Evolutionary conservation across 1,140 invertebrate species (phyloP).

Genomic region (Portunus trituberculatus): DNA sequence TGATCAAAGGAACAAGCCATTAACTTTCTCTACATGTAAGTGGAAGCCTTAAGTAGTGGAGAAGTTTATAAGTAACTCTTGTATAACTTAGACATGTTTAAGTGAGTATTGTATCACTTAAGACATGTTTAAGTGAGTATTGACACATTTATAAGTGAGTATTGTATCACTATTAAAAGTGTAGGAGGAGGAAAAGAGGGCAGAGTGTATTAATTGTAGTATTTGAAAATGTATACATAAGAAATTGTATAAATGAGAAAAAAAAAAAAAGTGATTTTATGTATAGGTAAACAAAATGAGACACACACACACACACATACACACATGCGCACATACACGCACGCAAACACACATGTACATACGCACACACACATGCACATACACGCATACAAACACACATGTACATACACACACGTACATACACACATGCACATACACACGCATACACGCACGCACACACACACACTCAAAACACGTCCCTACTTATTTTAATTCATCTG

Average conservation of each 20-base stretch:
- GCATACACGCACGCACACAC: not conserved
- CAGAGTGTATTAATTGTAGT: not conserved
- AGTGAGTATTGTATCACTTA: not conserved
- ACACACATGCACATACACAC: not conserved
- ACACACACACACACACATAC: not conserved
- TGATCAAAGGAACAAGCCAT: too few relatives aligned
- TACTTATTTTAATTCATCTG: not conserved
- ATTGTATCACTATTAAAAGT: not conserved
- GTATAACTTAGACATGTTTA: too few relatives aligned
- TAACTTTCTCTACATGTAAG: too few relatives aligned
- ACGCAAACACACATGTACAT: not conserved
- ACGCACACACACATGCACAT: not conserved
- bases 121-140: not conserved
- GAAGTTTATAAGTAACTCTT: too few relatives aligned
- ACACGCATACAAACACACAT: constrained; percentile 22
- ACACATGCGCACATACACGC: not conserved
- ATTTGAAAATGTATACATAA: not conserved
- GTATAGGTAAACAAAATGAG: not conserved
- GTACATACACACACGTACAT: not conserved
- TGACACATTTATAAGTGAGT: not conserved
- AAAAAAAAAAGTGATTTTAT: not conserved
- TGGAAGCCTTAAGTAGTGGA: too few relatives aligned
- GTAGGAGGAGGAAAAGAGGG: not conserved
- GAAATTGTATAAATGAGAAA: too few relatives aligned
- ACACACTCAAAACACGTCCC: not conserved